These are phyloP conservation scores for Botia almorhae DNA, from an alignment of 2,797 vertebrate genomes.

Conservation along the genomic window DNA sequence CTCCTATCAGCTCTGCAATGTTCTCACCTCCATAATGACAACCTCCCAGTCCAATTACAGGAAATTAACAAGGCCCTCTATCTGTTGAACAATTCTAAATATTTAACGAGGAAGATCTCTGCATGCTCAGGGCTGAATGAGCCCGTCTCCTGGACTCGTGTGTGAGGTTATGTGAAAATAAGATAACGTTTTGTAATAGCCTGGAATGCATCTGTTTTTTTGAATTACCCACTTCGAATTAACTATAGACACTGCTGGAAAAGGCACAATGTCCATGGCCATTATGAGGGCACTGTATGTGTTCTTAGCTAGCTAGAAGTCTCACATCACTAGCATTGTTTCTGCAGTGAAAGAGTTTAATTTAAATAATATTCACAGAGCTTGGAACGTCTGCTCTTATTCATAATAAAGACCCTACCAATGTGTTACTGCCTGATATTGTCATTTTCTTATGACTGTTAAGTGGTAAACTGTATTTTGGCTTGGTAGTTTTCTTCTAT, in stretches of 20 bases:
- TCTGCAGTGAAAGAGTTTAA: conserved; percentile 35
- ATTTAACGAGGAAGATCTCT: conserved; percentile 43
- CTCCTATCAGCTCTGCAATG: conserved; percentile 28
- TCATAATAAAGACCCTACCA: conserved; percentile 26
- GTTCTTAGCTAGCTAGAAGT: conserved; percentile 20
- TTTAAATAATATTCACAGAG: conserved; percentile 27
- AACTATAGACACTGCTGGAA: conserved; percentile 16
- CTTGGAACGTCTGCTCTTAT: conserved; percentile 27
- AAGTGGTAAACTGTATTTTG: conserved; percentile 23
- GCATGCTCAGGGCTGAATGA: conserved; percentile 33
- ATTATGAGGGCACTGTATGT: conserved; percentile 36
- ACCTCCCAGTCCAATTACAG: conserved; percentile 34
- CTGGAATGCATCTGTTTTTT: conserved; percentile 36
- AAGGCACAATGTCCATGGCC: conserved; percentile 41
- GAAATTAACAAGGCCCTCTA: conserved; percentile 32
- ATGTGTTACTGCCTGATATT: conserved; percentile 40
- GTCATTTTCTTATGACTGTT: conserved; percentile 25
- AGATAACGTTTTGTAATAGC: conserved; percentile 52
- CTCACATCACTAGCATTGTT: conserved; percentile 41
- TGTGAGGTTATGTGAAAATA: conserved; percentile 36
- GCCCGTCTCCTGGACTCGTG: conserved; percentile 24
- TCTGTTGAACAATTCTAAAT: conserved; percentile 42
- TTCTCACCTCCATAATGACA: conserved; percentile 41
- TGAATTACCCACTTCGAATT: conserved; percentile 19
- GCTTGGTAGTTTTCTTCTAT: conserved; percentile 1